phyloP scores from a whole-genome alignment of 2,888 invertebrate species.

The Scrobipalpa atriplicella region DNA sequence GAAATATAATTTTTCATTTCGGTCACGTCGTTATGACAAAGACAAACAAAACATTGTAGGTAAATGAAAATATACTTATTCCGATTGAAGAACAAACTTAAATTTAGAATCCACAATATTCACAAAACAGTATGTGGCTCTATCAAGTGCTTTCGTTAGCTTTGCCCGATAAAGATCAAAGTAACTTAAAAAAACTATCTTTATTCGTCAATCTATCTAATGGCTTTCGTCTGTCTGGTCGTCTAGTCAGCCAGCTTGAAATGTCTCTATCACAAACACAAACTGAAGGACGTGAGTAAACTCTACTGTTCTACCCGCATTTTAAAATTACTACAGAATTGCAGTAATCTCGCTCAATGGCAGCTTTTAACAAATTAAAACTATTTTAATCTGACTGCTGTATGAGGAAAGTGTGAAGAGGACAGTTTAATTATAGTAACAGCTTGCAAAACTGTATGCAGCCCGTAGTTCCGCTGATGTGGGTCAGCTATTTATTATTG shows the following conservation, averaged over 20 bases:
- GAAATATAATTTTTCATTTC: no score
- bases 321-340: neutral
- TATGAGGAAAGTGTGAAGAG: neutral
- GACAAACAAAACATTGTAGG: neutral
- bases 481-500: neutral
- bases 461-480: neutral
- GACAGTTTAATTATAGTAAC: slow-evolving; percentile 17
- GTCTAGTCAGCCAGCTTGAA: slow-evolving; percentile 15
- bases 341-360: neutral
- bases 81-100: neutral
- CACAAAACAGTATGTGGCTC: neutral
- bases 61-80: neutral
- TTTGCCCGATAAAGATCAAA: neutral
- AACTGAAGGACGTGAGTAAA: neutral
- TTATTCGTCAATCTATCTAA: slow-evolving; percentile 17
- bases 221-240: slow-evolving; percentile 14
- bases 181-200: neutral
- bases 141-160: neutral
- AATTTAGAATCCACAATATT: neutral
- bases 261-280: neutral
- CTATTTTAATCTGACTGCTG: slow-evolving; percentile 17
- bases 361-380: slow-evolving; percentile 1
- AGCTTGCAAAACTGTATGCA: slow-evolving; percentile 4
- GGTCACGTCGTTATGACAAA: no score
- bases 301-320: neutral